Evolutionary conservation across 2,797 vertebrate species (phyloP).

Genomic region (Halcyon chelicuti): DNA sequence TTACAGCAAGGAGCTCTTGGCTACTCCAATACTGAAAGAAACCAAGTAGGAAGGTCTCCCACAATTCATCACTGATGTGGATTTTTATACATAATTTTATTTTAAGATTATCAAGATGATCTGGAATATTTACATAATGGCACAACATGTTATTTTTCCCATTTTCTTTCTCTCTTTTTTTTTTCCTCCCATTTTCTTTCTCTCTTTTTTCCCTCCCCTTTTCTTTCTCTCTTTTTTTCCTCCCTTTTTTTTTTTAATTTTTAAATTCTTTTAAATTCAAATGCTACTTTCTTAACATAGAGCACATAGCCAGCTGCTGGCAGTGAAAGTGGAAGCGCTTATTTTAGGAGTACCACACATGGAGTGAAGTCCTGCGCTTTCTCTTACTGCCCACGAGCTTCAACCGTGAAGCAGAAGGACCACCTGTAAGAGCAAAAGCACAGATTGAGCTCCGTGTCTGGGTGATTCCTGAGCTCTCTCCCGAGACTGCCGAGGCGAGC

Average conservation of each 20-base stretch:
- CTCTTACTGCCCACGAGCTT: neutral
- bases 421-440: neutral
- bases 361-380: neutral
- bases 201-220: too few relatives aligned
- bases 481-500: neutral
- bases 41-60: neutral
- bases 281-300: neutral
- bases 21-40: neutral
- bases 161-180: too few relatives aligned
- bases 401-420: fast-evolving
- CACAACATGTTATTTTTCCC: too few relatives aligned
- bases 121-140: neutral
- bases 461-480: neutral
- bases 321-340: neutral
- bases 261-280: neutral
- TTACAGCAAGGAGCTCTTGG: neutral
- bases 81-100: neutral
- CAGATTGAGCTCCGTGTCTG: fast-evolving
- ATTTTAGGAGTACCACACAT: neutral
- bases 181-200: too few relatives aligned
- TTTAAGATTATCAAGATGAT: neutral
- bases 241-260: too few relatives aligned
- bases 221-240: too few relatives aligned
- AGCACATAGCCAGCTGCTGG: neutral
- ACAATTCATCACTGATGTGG: neutral